Base-by-base conservation (phyloP, 2,888 invertebrate genomes). In the Syritta pipiens region DNA sequence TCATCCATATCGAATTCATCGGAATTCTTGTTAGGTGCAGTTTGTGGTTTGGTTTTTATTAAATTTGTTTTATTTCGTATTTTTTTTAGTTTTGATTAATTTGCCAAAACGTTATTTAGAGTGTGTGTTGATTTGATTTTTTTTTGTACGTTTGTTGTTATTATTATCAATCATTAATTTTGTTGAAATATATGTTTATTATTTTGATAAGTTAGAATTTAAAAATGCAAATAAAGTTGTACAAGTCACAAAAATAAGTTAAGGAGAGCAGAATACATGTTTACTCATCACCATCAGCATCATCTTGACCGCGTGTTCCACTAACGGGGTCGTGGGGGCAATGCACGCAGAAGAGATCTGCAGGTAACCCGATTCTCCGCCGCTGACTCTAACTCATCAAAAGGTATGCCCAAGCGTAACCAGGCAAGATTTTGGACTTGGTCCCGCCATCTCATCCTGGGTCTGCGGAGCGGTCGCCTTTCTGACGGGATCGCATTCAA, bases 1-100 rank as follows among this genome's bases (percentile, higher is more conserved):
- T 83, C 83, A 81, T 86, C 85, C 82, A 87, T 87, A 83, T 88
- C 87, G 83, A 86, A 87, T 85, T 89, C 86, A 86, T 81, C 69
- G 77, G 79, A 82, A 65, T 82, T 82, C 75, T 82, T 82, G 62
- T 82, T 75, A 46, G 24, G 42, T 35, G 35, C 17, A 14, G 12
- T 28, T 28, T 28, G 2, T 28, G 2, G 4, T 37, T 37, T 5
- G 37, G 6, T 4, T 35, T 35, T 12, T 37, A 6, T 37, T 37
- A 14, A 17, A 37, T 67, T 65, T 63, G 26, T 24, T 71, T 69
- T 51, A 12, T 59, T 49, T 67, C 22, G 14, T 22, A 51, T 44
- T 59, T 30, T 53, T 40, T 59, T 35, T 40, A 62, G 62, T 37
- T 37, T 37, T 30, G 4, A 44, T 65, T 67, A 53, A 55, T 60